Evolutionary conservation across 2,888 invertebrate genomes (phyloP).

Genomic region (Leuctra nigra): DNA sequence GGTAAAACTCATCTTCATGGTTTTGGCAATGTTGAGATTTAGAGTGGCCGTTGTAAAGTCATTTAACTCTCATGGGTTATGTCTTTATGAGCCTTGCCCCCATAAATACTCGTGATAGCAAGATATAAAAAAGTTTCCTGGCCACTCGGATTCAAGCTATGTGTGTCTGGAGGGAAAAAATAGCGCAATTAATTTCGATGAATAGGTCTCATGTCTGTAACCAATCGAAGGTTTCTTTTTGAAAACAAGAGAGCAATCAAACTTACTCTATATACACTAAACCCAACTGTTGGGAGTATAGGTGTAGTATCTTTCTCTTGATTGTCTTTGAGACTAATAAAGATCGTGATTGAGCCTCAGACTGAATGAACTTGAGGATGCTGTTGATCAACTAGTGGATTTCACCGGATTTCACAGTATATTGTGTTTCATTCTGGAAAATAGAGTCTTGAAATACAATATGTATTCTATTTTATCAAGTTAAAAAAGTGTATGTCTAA

Average conservation of each 20-base stretch:
- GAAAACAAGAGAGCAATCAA: slow-evolving; percentile 1
- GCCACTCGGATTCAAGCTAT: background rate
- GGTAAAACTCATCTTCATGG: background rate
- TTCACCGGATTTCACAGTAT: no score
- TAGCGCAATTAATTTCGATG: slow-evolving; percentile 8
- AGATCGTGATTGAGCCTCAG: no score
- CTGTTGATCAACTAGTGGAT: no score
- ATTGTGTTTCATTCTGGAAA: no score
- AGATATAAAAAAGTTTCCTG: slow-evolving; percentile 1
- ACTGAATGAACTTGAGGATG: no score
- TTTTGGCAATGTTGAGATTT: background rate
- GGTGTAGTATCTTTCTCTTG: no score
- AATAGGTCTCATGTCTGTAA: background rate
- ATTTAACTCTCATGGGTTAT: slow-evolving; percentile 7
- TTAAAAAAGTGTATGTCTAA: no score
- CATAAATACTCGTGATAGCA: slow-evolving; percentile 3
- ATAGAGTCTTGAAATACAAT: no score
- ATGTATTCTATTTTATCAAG: no score
- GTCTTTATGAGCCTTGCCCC: slow-evolving; percentile 9
- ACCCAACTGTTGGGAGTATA: no score
- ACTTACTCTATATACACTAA: background rate
- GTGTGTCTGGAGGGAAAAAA: slow-evolving; percentile 1
- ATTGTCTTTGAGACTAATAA: no score
- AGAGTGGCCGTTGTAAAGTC: background rate
- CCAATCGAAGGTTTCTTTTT: background rate